Evolutionary conservation across 1,140 invertebrate species (phyloP).

Genomic region (Drosophila setifemur): DNA sequence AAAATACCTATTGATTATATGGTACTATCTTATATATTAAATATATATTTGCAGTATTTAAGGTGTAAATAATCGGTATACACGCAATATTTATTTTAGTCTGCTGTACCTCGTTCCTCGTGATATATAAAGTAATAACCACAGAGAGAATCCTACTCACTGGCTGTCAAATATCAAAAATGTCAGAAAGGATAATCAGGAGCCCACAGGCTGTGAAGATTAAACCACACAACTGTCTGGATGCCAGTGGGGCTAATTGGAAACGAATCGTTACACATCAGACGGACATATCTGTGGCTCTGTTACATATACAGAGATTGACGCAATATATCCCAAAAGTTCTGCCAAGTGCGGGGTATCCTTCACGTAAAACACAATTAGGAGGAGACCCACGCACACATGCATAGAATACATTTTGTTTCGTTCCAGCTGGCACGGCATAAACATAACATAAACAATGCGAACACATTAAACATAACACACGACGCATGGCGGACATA

Average conservation of each 20-base stretch:
- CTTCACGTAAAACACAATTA: constrained; percentile 51
- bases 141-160: background rate
- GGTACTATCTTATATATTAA: too few species aligned
- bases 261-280: constrained; percentile 12
- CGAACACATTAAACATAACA: constrained; percentile 35
- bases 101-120: too few species aligned
- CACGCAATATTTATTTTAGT: too few species aligned
- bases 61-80: too few species aligned
- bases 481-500: constrained; percentile 13
- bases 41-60: too few species aligned
- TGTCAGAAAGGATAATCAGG: background rate
- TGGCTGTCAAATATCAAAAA: background rate
- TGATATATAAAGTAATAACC: too few species aligned
- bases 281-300: background rate
- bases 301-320: background rate
- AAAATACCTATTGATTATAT: background rate
- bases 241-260: constrained; percentile 8
- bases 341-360: background rate
- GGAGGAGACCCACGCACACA: constrained; percentile 28
- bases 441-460: constrained; percentile 38
- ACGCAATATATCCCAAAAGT: background rate
- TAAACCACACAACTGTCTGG: background rate
- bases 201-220: background rate
- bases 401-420: constrained; percentile 11
- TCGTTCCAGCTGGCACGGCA: constrained; percentile 10